Evolutionary conservation across 2,113 vertebrate species (phyloP), one percentile per base, ranked within the genome.

Genomic region (Ailuropoda melanoleuca): DNA sequence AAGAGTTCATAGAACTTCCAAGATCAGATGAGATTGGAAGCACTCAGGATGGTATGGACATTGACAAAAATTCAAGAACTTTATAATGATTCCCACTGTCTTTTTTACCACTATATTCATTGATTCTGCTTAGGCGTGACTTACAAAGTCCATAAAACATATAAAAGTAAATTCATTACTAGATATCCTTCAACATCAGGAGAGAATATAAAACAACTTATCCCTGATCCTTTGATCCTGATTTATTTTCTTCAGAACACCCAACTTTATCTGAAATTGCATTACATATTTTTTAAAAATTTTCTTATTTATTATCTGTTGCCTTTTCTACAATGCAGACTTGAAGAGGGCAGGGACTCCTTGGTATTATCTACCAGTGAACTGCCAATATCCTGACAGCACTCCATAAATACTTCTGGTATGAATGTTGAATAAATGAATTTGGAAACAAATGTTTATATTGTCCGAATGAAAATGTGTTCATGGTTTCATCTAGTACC

Each of bases 381-480:
- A 31, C 7, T n/a, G n/a, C 39, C 75, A 34, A 21, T 48, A 48
- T 39, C n/a, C 68, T 70, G 81, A 50, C 34, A 84, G 62, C 6
- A 21, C 10, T 64, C 29, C 2, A 26, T 37, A 62, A 88, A 80
- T 84, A 58, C 26, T 75, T 21, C 18, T 29, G 55, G 74, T 31
- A 56, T 93, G 81, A 92, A 85, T 93, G 48, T 48, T 43, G 56
- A 95, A 70, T 31, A 62, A 87, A 82, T 83, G 64, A 89, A 92
- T 72, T 94, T 62, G 55, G 84, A 93, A 95, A 56, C 68, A 39
- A 7, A 60, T 3, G 37, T 88, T 96, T 94, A 94, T 53, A 72
- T 75, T 26, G 80, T 75, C 37, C 75, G 43, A 24, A 64, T 60
- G 34, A 48, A 26, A 93, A 55, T 37, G 8, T 89, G 39, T 24